Percentiles rank a stretch among this genome's conserved stretches.
phyloP scores from a whole-genome alignment of 2,113 vertebrate species.

The Labeo rohita region DNA sequence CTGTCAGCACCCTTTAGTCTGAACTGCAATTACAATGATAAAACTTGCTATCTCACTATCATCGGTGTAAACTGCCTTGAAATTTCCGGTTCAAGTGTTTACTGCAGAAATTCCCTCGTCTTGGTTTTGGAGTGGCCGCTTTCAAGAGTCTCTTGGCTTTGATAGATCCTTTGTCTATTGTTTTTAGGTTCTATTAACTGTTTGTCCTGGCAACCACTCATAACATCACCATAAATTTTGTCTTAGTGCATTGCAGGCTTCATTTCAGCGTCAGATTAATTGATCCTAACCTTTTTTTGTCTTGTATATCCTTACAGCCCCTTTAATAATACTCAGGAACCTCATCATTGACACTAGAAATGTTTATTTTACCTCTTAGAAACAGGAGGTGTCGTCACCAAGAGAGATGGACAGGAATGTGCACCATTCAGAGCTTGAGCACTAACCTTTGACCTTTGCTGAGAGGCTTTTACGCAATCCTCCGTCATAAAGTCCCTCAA shows the following conservation, averaged over 20 bases:
- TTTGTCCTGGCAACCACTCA: background rate
- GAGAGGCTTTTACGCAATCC: constrained; percentile 60
- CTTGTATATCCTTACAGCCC: background rate
- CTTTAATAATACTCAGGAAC: background rate
- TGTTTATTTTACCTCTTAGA: constrained; percentile 19
- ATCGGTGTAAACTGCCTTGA: constrained; percentile 5
- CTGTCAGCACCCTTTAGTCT: constrained; percentile 11
- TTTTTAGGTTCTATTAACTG: constrained; percentile 8
- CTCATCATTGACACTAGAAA: background rate
- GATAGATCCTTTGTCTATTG: constrained; percentile 8
- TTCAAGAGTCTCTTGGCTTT: background rate
- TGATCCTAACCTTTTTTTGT: background rate
- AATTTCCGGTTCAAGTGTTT: constrained; percentile 29
- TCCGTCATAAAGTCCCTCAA: constrained; percentile 61
- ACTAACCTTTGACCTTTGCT: constrained; percentile 57
- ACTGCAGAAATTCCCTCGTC: constrained; percentile 2
- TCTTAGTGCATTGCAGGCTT: background rate
- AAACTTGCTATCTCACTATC: constrained; percentile 24
- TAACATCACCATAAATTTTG: constrained; percentile 4
- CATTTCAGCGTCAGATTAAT: background rate
- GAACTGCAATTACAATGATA: constrained; percentile 45
- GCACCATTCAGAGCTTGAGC: constrained; percentile 45
- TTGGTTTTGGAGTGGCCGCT: background rate
- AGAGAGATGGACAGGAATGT: constrained; percentile 58
- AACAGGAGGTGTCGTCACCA: constrained; percentile 43